Evolutionary conservation across 2,888 invertebrate genomes (phyloP).

Genomic region (Phyto melanocephala): DNA sequence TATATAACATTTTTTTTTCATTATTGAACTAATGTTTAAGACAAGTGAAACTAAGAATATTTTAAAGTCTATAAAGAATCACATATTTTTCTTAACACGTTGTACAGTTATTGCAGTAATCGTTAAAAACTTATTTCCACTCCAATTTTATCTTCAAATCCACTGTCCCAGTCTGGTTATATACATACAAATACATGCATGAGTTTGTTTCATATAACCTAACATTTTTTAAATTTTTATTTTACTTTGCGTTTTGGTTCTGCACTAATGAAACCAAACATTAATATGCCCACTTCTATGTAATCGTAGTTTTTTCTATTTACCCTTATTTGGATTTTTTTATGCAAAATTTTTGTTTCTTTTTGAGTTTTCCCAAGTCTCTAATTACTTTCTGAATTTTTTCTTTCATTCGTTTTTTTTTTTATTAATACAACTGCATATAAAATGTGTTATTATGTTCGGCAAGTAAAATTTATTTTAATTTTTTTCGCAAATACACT

Average conservation of each 20-base stretch:
- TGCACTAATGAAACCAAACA: slow-evolving; percentile 16
- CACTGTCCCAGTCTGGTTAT: too few relatives aligned
- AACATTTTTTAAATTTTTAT: neutral
- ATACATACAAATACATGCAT: too few relatives aligned
- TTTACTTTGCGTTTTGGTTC: slow-evolving; percentile 4
- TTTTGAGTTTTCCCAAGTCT: slow-evolving; percentile 24
- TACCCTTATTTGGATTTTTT: neutral
- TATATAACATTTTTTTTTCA: too few relatives aligned
- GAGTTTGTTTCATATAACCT: too few relatives aligned
- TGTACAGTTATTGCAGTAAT: too few relatives aligned
- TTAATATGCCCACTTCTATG: slow-evolving; percentile 23
- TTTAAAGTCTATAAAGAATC: too few relatives aligned
- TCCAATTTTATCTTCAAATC: too few relatives aligned
- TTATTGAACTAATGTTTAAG: too few relatives aligned
- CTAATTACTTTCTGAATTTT: slow-evolving; percentile 54
- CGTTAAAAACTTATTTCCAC: too few relatives aligned
- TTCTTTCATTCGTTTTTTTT: neutral
- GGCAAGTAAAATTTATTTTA: neutral
- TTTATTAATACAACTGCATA: slow-evolving; percentile 24
- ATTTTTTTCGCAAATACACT: too few relatives aligned
- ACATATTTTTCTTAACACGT: too few relatives aligned
- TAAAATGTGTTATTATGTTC: neutral
- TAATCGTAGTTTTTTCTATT: slow-evolving; percentile 26
- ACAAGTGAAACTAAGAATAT: too few relatives aligned
- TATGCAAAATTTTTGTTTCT: neutral